Base-by-base conservation (phyloP, 2,113 vertebrate genomes). In the Anolis sagrei region DNA sequence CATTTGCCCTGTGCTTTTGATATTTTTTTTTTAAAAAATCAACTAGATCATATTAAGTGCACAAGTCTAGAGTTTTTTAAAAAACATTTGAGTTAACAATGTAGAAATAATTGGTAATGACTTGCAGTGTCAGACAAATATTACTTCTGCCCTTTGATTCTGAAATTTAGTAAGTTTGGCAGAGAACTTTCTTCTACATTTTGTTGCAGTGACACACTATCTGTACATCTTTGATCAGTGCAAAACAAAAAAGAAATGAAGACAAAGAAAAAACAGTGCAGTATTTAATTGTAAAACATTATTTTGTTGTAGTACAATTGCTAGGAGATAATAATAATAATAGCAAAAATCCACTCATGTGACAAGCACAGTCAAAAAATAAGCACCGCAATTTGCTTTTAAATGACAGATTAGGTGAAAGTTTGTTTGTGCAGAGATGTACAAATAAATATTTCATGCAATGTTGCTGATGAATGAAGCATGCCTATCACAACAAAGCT, bases 81-180 rank as follows among this genome's bases (percentile, higher is more conserved):
- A 83, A 39, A 82, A 44, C 34, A 25, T 23, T 82, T 64, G 87
- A 68, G 75, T 86, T 85, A 82, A 82, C 68, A 83, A 66, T 34
- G 29, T 61, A 86, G 58, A 82, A 89, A 79, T 89, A 86, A 86
- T 78, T 82, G 70, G 58, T 54, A 83, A 68, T 68, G 68, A 81
- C 69, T 79, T 79, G 66, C 84, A 77, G 64, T 82, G 75, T 86
- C 79, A 86, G 39, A 76, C 51, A 44, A 79, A 16, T 62, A 82
- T 89, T 89, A 79, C 81, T 86, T 82, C 74, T 82, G 84, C 68
- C 79, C 54, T 66, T 82, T 89, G 74, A 32, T 79, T 79, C 74
- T 66, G 32, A 73, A 54, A 32, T 72, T 72, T 82, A 82, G 73
- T 25, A 73, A 44, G 49, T 49, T 85, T 48, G 44, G 79, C 73